phyloP scores from a whole-genome alignment of 2,113 vertebrate genomes.

The Morone saxatilis region DNA sequence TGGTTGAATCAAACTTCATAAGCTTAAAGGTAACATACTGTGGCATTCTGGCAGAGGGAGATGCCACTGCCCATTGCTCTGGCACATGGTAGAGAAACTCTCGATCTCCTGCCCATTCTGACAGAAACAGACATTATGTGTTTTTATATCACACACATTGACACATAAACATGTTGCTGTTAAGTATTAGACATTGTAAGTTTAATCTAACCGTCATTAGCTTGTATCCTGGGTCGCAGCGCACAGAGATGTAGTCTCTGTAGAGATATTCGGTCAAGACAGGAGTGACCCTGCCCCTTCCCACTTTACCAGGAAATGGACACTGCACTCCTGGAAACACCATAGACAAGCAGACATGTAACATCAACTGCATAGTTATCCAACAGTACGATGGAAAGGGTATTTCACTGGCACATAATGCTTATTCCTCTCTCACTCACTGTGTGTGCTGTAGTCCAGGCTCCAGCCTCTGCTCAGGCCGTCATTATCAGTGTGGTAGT shows the following conservation, averaged over 20 bases:
- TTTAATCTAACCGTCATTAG: conserved; percentile 78
- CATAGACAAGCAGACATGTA: conserved; percentile 4
- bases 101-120: conserved; percentile 75
- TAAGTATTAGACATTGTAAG: neutral
- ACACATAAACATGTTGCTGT: neutral
- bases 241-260: conserved; percentile 82
- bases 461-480: conserved; percentile 82
- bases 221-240: conserved; percentile 82
- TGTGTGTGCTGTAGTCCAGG: conserved; percentile 81
- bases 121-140: neutral
- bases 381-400: neutral
- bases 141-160: neutral
- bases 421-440: conserved; percentile 62
- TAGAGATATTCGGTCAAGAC: conserved; percentile 74
- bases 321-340: conserved; percentile 79
- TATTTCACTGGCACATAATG: neutral
- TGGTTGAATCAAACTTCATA: neutral
- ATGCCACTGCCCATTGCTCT: conserved; percentile 79
- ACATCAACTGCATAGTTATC: neutral
- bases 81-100: conserved; percentile 78
- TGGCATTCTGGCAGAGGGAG: conserved; percentile 81
- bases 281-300: conserved; percentile 78
- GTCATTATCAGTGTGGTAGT: conserved; percentile 77
- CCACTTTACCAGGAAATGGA: conserved; percentile 58
- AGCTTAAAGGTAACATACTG: conserved; percentile 66